Evolutionary conservation across 2,888 invertebrate genomes (phyloP).

Genomic region (Tenthredo scrophulariae): DNA sequence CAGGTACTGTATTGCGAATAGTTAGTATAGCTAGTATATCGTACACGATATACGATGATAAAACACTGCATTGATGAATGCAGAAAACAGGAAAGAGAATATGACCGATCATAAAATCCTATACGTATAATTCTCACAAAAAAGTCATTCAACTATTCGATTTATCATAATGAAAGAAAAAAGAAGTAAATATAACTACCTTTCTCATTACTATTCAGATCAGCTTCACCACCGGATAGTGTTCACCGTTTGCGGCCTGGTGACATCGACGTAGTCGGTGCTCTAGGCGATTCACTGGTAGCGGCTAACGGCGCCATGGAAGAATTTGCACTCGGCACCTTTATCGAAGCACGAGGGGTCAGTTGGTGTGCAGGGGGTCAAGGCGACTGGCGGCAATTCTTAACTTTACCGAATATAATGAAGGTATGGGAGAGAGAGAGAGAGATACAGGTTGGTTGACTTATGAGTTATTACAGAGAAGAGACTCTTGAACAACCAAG

Average conservation of each 20-base stretch:
- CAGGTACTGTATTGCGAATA: constrained; percentile 68
- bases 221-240: constrained; percentile 79
- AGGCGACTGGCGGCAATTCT: constrained; percentile 84
- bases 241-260: constrained; percentile 86
- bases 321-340: constrained; percentile 86
- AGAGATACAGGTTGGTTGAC: not conserved
- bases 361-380: constrained; percentile 89
- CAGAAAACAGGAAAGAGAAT: not conserved
- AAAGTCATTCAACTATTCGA: not conserved
- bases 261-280: constrained; percentile 86
- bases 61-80: not conserved
- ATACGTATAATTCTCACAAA: not conserved
- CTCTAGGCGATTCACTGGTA: constrained; percentile 86
- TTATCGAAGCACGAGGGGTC: constrained; percentile 87
- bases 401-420: constrained; percentile 86
- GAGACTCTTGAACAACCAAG: not conserved
- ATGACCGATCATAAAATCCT: not conserved
- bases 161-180: not conserved
- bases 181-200: not conserved
- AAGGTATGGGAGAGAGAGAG: constrained; percentile 62
- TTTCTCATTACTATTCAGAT: constrained; percentile 63
- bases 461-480: not conserved
- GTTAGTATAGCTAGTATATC: constrained; percentile 19
- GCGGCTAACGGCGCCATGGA: constrained; percentile 88
- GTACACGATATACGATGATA: constrained; percentile 14